Evolutionary conservation across 1,140 invertebrate species (phyloP).

Genomic region (Drosophila ambigua): DNA sequence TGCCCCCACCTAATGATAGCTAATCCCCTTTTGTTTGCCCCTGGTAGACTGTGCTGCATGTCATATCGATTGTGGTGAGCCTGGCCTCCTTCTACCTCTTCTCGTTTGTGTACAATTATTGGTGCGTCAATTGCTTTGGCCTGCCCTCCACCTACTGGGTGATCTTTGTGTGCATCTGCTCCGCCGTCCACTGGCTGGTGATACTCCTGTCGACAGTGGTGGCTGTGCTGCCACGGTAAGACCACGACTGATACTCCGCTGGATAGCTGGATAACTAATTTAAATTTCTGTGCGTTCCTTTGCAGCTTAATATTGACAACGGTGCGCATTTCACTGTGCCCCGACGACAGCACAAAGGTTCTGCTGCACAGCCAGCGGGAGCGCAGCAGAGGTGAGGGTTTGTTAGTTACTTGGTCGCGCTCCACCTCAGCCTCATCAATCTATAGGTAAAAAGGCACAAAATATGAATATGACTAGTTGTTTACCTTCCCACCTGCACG

Average conservation of each 20-base stretch:
- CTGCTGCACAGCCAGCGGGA: slow-evolving; percentile 84
- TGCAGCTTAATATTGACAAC: slow-evolving; percentile 84
- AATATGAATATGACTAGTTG: slow-evolving; percentile 18
- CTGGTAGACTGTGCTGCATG: slow-evolving; percentile 93
- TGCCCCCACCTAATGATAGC: background rate
- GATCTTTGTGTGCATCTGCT: slow-evolving; percentile 90
- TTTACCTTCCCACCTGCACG: slow-evolving; percentile 23
- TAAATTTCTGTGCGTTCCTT: background rate
- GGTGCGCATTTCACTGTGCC: slow-evolving; percentile 84
- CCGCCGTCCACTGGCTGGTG: slow-evolving; percentile 92
- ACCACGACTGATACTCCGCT: too few relatives aligned
- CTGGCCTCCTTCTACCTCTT: slow-evolving; percentile 93
- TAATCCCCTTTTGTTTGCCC: slow-evolving; percentile 7
- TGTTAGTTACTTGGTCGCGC: slow-evolving; percentile 88
- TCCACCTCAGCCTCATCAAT: slow-evolving; percentile 87
- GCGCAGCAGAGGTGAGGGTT: slow-evolving; percentile 86
- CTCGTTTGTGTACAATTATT: slow-evolving; percentile 92
- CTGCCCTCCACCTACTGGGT: slow-evolving; percentile 94
- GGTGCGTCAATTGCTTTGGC: slow-evolving; percentile 91
- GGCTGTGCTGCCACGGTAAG: slow-evolving; percentile 93
- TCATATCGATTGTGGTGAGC: slow-evolving; percentile 90
- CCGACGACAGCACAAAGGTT: slow-evolving; percentile 85
- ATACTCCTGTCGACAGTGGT: slow-evolving; percentile 90
- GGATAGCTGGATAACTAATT: too few relatives aligned
- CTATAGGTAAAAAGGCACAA: slow-evolving; percentile 86